Percentiles rank a stretch among this genome's conserved stretches.
These are phyloP conservation scores for Montipora capricornis DNA, from an alignment of 64 coral and sea anemone species.

Conservation along the genomic window DNA sequence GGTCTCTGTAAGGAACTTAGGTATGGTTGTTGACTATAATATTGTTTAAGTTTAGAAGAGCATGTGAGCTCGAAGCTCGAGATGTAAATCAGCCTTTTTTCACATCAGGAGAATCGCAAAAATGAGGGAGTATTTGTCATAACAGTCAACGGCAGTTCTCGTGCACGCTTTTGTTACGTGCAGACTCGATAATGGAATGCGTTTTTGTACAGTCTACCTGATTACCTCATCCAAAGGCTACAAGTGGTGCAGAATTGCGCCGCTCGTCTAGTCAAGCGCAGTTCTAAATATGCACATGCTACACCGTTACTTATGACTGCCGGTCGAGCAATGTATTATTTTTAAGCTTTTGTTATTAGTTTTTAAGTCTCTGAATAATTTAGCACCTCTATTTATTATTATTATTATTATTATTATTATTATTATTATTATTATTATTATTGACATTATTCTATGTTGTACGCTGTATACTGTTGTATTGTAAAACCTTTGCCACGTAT, in stretches of 20 bases:
- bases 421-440: too few relatives aligned
- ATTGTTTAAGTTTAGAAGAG: too few relatives aligned
- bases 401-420: too few relatives aligned
- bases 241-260: conserved; percentile 2
- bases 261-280: not conserved
- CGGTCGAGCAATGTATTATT: too few relatives aligned
- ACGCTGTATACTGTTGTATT: too few relatives aligned
- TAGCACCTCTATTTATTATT: not conserved
- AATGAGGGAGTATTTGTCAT: not conserved
- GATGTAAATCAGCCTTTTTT: not conserved
- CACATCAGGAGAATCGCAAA: conserved; percentile 1
- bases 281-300: not conserved
- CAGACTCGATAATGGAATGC: not conserved
- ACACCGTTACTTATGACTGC: too few relatives aligned
- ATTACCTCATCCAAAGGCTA: not conserved
- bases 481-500: too few relatives aligned
- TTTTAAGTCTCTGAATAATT: not conserved
- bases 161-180: conserved; percentile 10
- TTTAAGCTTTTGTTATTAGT: too few relatives aligned
- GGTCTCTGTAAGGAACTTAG: too few relatives aligned
- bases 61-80: not conserved
- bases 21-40: too few relatives aligned
- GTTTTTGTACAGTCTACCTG: conserved; percentile 4
- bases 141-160: not conserved
- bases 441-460: too few relatives aligned